Evolutionary conservation across 1,140 invertebrate species (phyloP).

Genomic region (Achatina immaculata): DNA sequence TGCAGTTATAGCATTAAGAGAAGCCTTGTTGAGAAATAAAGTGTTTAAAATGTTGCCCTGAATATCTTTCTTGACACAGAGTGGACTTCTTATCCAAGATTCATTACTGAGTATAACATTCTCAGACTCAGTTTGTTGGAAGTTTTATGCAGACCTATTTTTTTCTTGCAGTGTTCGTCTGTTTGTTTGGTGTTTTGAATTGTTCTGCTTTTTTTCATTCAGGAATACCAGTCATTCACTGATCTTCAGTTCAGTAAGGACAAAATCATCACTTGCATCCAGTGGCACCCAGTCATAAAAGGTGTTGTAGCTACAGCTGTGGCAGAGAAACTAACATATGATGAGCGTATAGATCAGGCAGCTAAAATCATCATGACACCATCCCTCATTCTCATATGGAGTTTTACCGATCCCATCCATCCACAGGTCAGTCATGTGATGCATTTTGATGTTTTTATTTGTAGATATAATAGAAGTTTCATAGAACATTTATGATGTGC

Average conservation of each 20-base stretch:
- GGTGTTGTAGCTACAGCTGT: conserved; percentile 71
- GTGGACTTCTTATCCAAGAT: no score
- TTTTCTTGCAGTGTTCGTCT: no score
- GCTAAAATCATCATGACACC: conserved; percentile 71
- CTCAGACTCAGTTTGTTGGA: no score
- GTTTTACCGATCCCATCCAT: conserved; percentile 72
- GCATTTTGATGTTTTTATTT: not conserved
- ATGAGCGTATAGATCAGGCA: conserved; percentile 70
- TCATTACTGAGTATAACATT: no score
- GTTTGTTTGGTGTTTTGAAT: no score
- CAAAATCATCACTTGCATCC: conserved; percentile 71
- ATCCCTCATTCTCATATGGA: conserved; percentile 73
- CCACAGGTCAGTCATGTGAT: conserved; percentile 71
- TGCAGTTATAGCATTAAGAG: no score
- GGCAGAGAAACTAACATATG: conserved; percentile 69
- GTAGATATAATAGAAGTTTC: not conserved
- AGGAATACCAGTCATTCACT: conserved; percentile 73
- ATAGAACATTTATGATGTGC: not conserved
- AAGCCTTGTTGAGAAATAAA: no score
- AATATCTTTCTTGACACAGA: no score
- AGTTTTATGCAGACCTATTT: no score
- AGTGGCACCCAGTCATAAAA: conserved; percentile 72
- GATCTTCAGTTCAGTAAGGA: conserved; percentile 72
- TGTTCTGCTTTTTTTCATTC: not conserved
- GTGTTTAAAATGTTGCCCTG: no score